Percentiles rank a stretch among this genome's conserved stretches.
Evolutionary conservation across 1,140 invertebrate species (phyloP).

Genomic region (Chrysopa pallens): DNA sequence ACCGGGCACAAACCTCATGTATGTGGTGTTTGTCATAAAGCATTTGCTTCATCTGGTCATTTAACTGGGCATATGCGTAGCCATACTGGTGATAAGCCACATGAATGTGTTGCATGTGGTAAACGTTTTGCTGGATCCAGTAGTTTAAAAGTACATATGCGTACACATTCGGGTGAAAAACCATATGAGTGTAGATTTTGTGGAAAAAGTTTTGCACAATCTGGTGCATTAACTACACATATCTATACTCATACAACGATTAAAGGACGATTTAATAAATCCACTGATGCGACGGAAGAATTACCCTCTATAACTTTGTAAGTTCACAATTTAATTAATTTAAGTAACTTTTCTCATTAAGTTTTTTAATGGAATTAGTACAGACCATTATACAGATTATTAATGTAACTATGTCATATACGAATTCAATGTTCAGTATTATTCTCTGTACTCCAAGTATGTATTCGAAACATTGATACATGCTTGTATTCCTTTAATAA

Average conservation of each 20-base stretch:
- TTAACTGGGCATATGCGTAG: conserved; percentile 23
- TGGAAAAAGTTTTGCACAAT: conserved; percentile 48
- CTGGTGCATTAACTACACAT: conserved; percentile 36
- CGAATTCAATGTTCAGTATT: no score
- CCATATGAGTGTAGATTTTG: conserved; percentile 70
- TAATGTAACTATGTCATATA: no score
- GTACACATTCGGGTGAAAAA: conserved; percentile 35
- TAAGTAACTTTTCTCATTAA: no score
- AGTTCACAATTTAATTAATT: not conserved
- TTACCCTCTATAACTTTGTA: not conserved
- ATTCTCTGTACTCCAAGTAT: no score
- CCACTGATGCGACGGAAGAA: not conserved
- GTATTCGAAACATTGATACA: no score
- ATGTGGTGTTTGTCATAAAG: conserved; percentile 38
- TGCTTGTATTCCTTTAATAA: no score
- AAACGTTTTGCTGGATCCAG: conserved; percentile 21
- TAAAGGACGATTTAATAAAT: not conserved
- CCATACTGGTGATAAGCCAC: conserved; percentile 25
- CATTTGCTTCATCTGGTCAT: conserved; percentile 24
- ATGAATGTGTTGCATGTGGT: conserved; percentile 22
- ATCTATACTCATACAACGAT: conserved; percentile 27
- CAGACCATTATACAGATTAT: no score
- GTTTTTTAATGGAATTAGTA: no score
- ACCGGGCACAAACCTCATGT: conserved; percentile 40
- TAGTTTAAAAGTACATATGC: conserved; percentile 20